phyloP scores from a whole-genome alignment of 2,888 invertebrate species.

The Acleris laterana region DNA sequence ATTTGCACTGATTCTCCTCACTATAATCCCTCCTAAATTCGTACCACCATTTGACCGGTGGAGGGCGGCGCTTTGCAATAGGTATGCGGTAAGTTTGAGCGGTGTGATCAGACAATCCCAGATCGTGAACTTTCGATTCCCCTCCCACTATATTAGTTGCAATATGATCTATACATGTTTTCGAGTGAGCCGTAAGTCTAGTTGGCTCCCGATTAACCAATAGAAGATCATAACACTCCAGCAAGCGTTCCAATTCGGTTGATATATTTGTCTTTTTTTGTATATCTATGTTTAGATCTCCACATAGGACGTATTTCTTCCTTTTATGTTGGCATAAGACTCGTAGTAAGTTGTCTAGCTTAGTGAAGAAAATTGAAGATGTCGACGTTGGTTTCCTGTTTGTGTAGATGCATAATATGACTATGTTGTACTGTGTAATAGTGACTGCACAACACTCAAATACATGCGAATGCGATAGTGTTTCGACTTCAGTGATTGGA shows the following conservation, averaged over 20 bases:
- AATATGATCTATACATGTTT: slow-evolving; percentile 1
- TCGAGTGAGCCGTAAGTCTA: background rate
- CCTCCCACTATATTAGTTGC: background rate
- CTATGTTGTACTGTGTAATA: background rate
- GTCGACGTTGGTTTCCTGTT: background rate
- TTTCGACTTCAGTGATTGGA: background rate
- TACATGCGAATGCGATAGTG: background rate
- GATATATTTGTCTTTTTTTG: background rate
- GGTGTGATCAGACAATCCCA: background rate
- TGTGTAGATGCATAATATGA: background rate
- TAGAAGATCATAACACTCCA: background rate
- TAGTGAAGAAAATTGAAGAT: background rate
- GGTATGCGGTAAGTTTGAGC: too few relatives aligned
- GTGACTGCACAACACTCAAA: background rate
- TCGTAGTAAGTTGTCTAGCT: background rate
- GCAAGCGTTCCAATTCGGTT: background rate
- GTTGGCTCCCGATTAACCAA: background rate
- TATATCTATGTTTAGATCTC: too few relatives aligned
- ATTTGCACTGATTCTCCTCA: too few relatives aligned
- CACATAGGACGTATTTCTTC: too few relatives aligned
- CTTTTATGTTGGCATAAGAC: too few relatives aligned
- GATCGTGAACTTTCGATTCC: background rate
- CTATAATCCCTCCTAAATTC: too few relatives aligned
- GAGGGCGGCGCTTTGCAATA: too few relatives aligned
- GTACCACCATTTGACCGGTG: too few relatives aligned